phyloP scores from a whole-genome alignment of 1,140 invertebrate species.

The Vanessa tameamea region DNA sequence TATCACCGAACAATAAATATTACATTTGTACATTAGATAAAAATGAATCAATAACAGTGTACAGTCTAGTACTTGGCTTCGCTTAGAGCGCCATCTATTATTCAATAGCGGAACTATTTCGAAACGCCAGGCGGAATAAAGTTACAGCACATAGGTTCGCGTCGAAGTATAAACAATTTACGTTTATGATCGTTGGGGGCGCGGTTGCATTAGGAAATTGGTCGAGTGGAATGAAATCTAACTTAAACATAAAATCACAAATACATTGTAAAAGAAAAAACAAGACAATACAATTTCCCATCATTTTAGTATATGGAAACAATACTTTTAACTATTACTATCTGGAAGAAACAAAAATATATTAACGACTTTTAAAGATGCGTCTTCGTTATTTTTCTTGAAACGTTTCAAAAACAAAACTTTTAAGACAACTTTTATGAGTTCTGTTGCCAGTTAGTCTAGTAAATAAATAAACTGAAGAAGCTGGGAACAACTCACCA shows the following conservation, averaged over 20 bases:
- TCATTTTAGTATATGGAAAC: too few species aligned
- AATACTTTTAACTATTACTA: too few species aligned
- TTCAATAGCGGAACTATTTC: conserved; percentile 51
- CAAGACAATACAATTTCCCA: too few species aligned
- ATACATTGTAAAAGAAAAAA: too few species aligned
- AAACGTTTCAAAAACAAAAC: not conserved
- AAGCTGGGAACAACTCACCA: too few species aligned
- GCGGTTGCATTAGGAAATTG: not conserved
- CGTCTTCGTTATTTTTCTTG: not conserved
- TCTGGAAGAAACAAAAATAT: too few species aligned
- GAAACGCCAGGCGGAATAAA: conserved; percentile 11
- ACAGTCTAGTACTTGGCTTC: conserved; percentile 16
- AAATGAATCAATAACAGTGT: conserved; percentile 52
- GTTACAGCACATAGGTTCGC: conserved; percentile 8
- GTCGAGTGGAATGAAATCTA: too few species aligned
- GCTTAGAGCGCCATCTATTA: conserved; percentile 60
- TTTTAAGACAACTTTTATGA: not conserved
- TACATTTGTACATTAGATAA: conserved; percentile 59
- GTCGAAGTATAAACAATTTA: conserved; percentile 14
- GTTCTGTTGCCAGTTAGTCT: not conserved
- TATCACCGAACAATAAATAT: conserved; percentile 62
- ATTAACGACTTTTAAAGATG: not conserved
- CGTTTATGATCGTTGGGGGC: conserved; percentile 4
- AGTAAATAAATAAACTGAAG: too few species aligned
- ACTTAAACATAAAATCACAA: too few species aligned